Percentiles rank a stretch among this genome's conserved stretches.
These are phyloP conservation scores for Forpus xanthops DNA, from an alignment of 2,797 vertebrate genomes.

Conservation along the genomic window DNA sequence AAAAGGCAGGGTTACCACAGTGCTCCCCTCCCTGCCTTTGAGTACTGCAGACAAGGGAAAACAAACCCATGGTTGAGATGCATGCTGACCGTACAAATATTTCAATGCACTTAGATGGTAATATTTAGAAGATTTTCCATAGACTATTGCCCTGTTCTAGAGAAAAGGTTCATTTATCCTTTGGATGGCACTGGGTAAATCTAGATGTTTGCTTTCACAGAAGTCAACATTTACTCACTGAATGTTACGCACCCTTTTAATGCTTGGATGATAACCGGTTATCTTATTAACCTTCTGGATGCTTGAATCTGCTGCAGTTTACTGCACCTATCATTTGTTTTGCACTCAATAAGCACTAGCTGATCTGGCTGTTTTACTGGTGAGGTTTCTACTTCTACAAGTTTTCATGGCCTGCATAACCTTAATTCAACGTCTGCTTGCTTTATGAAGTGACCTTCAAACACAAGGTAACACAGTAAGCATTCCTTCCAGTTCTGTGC, in stretches of 20 bases:
- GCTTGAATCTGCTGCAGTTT: not conserved
- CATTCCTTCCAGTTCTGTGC: not conserved
- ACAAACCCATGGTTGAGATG: not conserved
- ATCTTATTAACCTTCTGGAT: not conserved
- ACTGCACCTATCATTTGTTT: not conserved
- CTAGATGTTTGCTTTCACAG: not conserved
- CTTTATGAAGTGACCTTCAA: not conserved
- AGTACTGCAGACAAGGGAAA: not conserved
- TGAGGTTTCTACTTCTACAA: not conserved
- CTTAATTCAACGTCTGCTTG: not conserved
- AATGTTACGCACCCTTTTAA: accelerated
- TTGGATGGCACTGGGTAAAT: not conserved
- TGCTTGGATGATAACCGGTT: not conserved
- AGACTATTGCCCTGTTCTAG: not conserved
- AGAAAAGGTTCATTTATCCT: not conserved
- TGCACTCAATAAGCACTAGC: not conserved
- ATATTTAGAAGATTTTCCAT: not conserved
- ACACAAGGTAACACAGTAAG: not conserved
- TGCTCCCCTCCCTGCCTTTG: not conserved
- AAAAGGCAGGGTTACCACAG: not conserved
- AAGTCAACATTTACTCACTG: not conserved
- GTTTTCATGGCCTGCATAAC: not conserved
- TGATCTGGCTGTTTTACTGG: not conserved
- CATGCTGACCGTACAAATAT: not conserved
- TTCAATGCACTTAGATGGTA: not conserved